A percentile compares a stretch with the other conserved stretches of the same genome.
Conservation (phyloP, 2,113 vertebrate genomes). For the Microtus oregoni region DNA sequence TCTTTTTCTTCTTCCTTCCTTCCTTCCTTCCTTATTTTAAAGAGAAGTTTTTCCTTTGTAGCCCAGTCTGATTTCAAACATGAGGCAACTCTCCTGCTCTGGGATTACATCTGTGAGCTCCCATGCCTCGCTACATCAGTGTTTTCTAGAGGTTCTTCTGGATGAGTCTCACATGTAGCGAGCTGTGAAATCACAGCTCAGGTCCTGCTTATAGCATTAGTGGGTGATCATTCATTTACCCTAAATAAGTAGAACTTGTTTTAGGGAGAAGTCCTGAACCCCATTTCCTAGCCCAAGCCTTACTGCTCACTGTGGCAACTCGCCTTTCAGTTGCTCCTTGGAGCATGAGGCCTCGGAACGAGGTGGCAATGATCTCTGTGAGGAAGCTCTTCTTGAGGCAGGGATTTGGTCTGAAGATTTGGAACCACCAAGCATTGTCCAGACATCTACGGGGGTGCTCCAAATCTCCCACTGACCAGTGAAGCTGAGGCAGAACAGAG, state of each 20-base stretch:
- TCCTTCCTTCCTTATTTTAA: no score
- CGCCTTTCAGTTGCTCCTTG: not conserved
- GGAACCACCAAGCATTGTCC: not conserved
- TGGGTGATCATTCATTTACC: not conserved
- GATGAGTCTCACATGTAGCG: not conserved
- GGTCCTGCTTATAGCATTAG: not conserved
- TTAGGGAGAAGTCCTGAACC: not conserved
- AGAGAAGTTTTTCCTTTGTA: not conserved
- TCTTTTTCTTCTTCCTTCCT: no score
- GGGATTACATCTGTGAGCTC: not conserved
- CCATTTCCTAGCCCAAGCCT: not conserved
- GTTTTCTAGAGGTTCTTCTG: not conserved
- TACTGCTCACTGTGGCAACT: not conserved
- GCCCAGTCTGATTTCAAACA: not conserved
- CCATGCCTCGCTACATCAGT: not conserved
- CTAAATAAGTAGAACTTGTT: not conserved
- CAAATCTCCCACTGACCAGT: not conserved
- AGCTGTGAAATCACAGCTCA: not conserved
- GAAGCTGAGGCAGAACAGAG: not conserved
- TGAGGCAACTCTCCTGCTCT: not conserved
- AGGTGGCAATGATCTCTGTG: not conserved
- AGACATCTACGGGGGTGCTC: not conserved
- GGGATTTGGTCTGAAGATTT: not conserved
- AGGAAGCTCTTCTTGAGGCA: not conserved
- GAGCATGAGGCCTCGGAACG: not conserved